Base-by-base conservation (phyloP, 2,797 vertebrate species). In the Bovichtus variegatus region DNA sequence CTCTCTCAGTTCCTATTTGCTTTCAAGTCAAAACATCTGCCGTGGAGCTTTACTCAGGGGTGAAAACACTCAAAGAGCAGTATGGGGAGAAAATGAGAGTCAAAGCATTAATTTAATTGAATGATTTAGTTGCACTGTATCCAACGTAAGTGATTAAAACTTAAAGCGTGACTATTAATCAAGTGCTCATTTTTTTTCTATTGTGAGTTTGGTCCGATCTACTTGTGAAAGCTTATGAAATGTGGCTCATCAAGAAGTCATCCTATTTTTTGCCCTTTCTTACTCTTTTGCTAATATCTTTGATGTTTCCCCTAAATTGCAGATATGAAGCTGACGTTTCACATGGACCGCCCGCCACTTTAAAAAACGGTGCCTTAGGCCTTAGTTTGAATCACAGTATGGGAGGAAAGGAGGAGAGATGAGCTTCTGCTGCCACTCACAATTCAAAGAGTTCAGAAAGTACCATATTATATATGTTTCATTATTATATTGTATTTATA, bases 101-200 rank as follows among this genome's bases (percentile, higher is more conserved):
- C 71, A 76, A 84, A 74, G 74, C 80, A 64, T 61, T 80, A 44
- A 87, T 92, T 91, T 85, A 92, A 92, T 90, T 91, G 75, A 84
- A 81, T 86, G 74, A 83, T 79, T 72, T n/a, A 57, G 76, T 70
- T 80, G 40, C 34, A 25, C 74, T 80, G 59, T 86, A 77, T 86
- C 80, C 46, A 59, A 54, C 57, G 57, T 65, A 78, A 86, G 46
- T 81, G 71, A 89, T 92, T 86, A 83, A 83, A 85, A 87, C 76
- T 87, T 84, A 54, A 84, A 90, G 83, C 74, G 34, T 88, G 85
- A 90, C 89, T 87, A 90, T 89, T 91, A 93, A 94, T 91, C 86
- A 88, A 91, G 81, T 77, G 36, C 72, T 79, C 63, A 73, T 86
- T 66, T 72, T 86, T 66, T 72, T 87, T 81, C 92, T 87, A 74